These are phyloP conservation scores for Oscheius sp. DNA, from an alignment of 1,140 invertebrate species.

Conservation along the genomic window DNA sequence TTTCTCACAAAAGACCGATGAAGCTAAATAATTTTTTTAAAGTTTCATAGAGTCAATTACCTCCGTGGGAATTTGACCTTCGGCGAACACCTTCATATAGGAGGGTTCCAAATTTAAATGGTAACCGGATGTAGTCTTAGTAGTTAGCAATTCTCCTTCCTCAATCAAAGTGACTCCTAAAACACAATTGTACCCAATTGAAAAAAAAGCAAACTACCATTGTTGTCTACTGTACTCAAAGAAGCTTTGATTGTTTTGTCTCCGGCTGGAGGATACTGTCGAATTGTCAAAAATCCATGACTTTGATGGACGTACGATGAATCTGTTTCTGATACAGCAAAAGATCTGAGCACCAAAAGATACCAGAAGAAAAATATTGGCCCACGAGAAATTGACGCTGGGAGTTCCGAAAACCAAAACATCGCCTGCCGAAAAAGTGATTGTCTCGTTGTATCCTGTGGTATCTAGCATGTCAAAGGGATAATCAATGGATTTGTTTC, in stretches of 20 bases:
- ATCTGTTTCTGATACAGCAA: slow-evolving; percentile 21
- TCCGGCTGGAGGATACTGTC: slow-evolving; percentile 24
- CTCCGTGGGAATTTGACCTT: too few relatives aligned
- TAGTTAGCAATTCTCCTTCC: slow-evolving; percentile 29
- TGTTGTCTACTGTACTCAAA: slow-evolving; percentile 32
- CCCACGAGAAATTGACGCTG: slow-evolving; percentile 40
- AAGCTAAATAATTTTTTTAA: too few relatives aligned
- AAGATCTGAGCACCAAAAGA: slow-evolving; percentile 27
- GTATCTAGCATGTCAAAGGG: slow-evolving; percentile 26
- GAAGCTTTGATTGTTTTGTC: slow-evolving; percentile 10
- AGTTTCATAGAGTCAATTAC: too few relatives aligned
- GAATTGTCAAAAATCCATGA: slow-evolving; percentile 39
- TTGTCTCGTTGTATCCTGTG: slow-evolving; percentile 31
- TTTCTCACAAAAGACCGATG: slow-evolving; percentile 7
- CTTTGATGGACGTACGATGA: slow-evolving; percentile 28
- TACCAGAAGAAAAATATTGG: neutral
- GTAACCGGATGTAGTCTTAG: neutral
- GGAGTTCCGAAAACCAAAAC: slow-evolving; percentile 41
- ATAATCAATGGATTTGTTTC: slow-evolving; percentile 33
- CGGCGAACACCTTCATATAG: too few relatives aligned
- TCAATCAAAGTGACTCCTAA: slow-evolving; percentile 43
- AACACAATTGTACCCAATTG: slow-evolving; percentile 13
- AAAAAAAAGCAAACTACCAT: slow-evolving; percentile 12
- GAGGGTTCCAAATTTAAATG: slow-evolving; percentile 5
- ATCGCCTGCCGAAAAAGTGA: slow-evolving; percentile 25